Evolutionary conservation across 2,797 vertebrate species (phyloP).

Genomic region (Smutsia temminckii): DNA sequence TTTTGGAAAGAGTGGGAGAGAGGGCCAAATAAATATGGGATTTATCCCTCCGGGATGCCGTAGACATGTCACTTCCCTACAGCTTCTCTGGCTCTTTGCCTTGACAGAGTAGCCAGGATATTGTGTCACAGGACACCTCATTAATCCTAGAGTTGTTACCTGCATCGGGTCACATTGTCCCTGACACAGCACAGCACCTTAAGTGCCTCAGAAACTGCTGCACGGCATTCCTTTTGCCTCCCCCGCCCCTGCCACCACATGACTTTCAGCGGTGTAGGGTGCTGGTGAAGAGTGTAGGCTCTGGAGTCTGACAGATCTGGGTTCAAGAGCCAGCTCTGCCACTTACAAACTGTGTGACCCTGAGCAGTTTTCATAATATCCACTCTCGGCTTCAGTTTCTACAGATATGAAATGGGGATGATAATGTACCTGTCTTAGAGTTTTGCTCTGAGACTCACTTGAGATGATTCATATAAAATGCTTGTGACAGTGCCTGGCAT

Average conservation of each 20-base stretch:
- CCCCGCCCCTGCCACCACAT: not conserved
- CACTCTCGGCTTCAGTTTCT: not conserved
- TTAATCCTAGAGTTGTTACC: not conserved
- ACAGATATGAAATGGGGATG: not conserved
- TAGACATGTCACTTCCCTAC: not conserved
- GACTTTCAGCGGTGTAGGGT: not conserved
- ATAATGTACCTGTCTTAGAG: not conserved
- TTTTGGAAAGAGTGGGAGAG: not conserved
- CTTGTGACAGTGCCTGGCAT: not conserved
- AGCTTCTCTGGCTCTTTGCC: not conserved
- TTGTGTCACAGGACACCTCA: not conserved
- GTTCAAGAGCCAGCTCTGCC: conserved; percentile 6
- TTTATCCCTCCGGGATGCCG: not conserved
- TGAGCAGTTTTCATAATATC: not conserved
- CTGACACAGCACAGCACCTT: not conserved
- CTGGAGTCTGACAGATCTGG: not conserved
- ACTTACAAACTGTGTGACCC: not conserved
- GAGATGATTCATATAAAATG: not conserved
- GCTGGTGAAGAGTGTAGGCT: not conserved
- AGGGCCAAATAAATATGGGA: not conserved
- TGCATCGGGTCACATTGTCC: not conserved
- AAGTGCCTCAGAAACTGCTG: not conserved
- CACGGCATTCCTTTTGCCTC: not conserved
- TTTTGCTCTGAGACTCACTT: not conserved
- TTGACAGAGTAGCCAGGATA: not conserved